Evolutionary conservation across 2,797 vertebrate genomes (phyloP).

Genomic region (Cyprinodon diabolis): DNA sequence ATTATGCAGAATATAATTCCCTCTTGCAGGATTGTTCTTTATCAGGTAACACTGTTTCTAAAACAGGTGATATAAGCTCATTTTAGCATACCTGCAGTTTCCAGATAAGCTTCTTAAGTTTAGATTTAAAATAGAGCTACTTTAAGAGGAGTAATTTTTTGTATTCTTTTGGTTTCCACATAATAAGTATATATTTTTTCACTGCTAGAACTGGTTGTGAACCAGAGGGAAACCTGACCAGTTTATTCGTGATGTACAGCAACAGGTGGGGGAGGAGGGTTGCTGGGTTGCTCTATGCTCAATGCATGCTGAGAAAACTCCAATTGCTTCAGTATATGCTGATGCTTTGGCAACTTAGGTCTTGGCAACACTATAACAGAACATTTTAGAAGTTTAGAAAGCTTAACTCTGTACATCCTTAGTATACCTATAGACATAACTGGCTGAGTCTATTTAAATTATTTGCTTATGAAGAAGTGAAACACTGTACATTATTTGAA

Average conservation of each 20-base stretch:
- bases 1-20: neutral
- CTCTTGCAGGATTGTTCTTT: neutral
- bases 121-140: neutral
- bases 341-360: neutral
- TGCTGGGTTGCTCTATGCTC: neutral
- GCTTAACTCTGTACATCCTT: neutral
- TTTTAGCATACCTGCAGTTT: neutral
- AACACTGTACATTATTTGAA: no score
- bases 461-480: neutral
- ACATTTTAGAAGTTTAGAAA: neutral
- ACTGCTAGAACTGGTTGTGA: no score
- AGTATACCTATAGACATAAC: neutral
- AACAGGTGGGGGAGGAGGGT: neutral
- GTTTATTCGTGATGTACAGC: neutral
- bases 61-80: neutral
- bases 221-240: no score
- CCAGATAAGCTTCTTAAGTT: neutral
- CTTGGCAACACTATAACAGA: neutral
- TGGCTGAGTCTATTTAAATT: neutral
- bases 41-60: neutral
- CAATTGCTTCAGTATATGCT: neutral
- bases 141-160: no score
- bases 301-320: neutral
- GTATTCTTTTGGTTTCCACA: no score
- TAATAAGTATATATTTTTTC: no score